Evolutionary conservation across 2,113 vertebrate genomes (phyloP).

Genomic region (Uria lomvia): DNA sequence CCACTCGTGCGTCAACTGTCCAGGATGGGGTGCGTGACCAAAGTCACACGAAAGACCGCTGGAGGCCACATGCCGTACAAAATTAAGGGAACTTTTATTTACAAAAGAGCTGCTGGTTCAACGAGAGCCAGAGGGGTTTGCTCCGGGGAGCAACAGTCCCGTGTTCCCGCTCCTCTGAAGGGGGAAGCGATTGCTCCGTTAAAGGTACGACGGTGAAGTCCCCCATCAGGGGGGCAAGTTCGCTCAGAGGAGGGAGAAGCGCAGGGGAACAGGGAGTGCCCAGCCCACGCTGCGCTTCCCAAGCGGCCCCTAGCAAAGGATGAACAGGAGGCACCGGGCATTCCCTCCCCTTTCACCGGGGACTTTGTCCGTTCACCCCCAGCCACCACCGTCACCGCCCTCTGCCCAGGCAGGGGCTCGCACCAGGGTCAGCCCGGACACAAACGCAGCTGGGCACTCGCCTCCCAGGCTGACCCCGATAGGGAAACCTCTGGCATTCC

Average conservation of each 20-base stretch:
- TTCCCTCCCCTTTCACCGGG: background rate
- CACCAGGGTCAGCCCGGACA: background rate
- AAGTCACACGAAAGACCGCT: accelerated
- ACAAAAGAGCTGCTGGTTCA: background rate
- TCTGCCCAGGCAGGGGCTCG: background rate
- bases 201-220: accelerated
- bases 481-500: background rate
- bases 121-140: background rate
- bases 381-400: background rate
- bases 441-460: background rate
- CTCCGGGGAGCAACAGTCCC: background rate
- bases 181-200: accelerated
- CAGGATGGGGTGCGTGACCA: accelerated
- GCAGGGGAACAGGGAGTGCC: background rate
- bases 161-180: background rate
- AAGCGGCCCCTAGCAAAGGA: background rate
- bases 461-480: background rate
- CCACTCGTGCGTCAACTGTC: background rate
- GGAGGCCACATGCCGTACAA: background rate
- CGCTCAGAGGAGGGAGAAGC: background rate
- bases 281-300: background rate
- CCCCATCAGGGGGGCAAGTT: background rate
- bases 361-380: no score
- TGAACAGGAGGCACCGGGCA: background rate
- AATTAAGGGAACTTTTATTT: constrained; percentile 34